Evolutionary conservation across 92 coral and sea anemone species (phyloP), one percentile per base, ranked within the genome.

Genomic region (Heteractis magnifica): DNA sequence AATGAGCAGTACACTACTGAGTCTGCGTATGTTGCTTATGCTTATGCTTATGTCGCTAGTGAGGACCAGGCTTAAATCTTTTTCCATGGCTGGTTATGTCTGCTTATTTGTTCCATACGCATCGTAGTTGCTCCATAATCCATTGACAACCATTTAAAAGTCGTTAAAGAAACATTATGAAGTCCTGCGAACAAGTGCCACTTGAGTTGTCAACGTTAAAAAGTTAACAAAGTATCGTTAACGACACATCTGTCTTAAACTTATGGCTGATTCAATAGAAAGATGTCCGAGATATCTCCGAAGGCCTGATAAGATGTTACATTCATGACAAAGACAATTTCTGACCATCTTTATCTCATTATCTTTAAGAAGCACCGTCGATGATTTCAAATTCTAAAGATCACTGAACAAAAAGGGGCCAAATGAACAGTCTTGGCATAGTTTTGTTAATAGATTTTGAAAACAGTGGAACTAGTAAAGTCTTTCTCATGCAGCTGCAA

Each of bases 201-300:
- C 73, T 81, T 81, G 77, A 81, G 10, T 49, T 70, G 84, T 81
- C 84, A 81, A 23, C 68, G 7, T 70, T 21, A 51, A 8, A 52
- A 71, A 6, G n/a, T 60, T 56, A 16, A 16, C 12, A 13, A 65
- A 60, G 77, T 70, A 81, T 81, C 84, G 49, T 19, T 81, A 50
- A 49, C 65, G 49, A 52, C 77, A 81, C 84, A 81, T 65, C 77
- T 81, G 84, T 81, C 84, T 68, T 41, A 52, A 68, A 41, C 20
- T 52, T 44, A 49, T 68, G 77, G 77, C 84, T 74, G 84, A 12
- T 49, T 49, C 84, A 51, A 59, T 18, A 81, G 23, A 50, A 81
- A 62, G 20, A 19, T 55, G 19, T 74, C 84, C 51, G 70, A 62
- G 20, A 19, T 55, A 50, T 74, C 84, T 68, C 41, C 55, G 70